These are phyloP conservation scores for Champsocephalus gunnari DNA, from an alignment of 2,797 vertebrate genomes.

Conservation along the genomic window DNA sequence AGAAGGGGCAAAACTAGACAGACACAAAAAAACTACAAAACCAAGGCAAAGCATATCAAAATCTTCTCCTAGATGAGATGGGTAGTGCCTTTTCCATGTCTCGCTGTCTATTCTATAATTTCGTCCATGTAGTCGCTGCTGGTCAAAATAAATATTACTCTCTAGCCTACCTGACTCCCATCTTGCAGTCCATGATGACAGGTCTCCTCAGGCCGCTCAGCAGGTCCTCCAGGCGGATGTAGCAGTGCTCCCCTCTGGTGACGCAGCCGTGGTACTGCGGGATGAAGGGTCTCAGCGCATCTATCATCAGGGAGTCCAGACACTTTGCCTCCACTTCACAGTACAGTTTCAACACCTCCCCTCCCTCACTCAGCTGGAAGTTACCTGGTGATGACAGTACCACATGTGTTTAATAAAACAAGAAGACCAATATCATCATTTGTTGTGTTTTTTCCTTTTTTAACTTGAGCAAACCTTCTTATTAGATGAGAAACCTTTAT, in stretches of 20 bases:
- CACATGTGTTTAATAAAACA: neutral
- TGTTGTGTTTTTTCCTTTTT: neutral
- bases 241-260: constrained; percentile 83
- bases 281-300: constrained; percentile 86
- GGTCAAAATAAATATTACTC: neutral
- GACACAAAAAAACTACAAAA: too few species aligned
- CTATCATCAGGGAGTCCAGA: constrained; percentile 87
- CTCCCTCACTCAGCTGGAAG: constrained; percentile 88
- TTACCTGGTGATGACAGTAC: constrained; percentile 80
- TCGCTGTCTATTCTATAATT: too few species aligned
- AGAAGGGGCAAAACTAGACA: too few species aligned
- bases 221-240: constrained; percentile 91
- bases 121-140: neutral
- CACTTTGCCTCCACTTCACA: constrained; percentile 87
- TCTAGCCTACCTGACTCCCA: constrained; percentile 88
- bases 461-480: neutral
- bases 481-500: neutral
- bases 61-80: too few species aligned
- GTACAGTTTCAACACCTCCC: constrained; percentile 90
- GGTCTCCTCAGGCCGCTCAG: constrained; percentile 87
- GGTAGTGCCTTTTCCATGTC: too few species aligned
- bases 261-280: constrained; percentile 88
- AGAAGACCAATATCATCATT: neutral
- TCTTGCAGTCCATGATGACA: constrained; percentile 95
- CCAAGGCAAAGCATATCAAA: too few species aligned